Evolutionary conservation across 1,140 invertebrate species (phyloP), one percentile per base, ranked within the genome.

Genomic region (Drosophila oshimai): DNA sequence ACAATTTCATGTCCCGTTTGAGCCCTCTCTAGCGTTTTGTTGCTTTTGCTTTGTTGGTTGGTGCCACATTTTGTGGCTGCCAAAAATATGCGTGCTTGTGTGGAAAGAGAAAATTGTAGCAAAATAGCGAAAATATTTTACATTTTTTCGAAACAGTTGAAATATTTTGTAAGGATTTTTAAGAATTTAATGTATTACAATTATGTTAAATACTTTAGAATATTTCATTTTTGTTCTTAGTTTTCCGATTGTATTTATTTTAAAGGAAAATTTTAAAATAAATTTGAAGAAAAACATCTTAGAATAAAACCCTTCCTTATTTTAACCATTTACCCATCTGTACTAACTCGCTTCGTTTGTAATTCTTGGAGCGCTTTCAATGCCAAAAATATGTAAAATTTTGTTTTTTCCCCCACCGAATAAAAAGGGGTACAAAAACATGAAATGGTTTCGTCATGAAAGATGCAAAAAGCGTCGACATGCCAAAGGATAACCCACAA

Each of bases 311-410:
- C 2, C 24, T 18, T 28, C 12, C 26, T 31, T 20, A 17, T 15
- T 49, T 26, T 28, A 26, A 34, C n/a, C 13, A 15, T 22, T 28
- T 4, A 26, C 29, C 18, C 39, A 58, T 49, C 26, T 58, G 36
- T 57, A 29, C 33, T 26, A 54, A 15, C 18, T 42, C 39, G n/a
- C n/a, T 22, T 15, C 58, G 44, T 71, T 37, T 55, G 62, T 41
- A 42, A 31, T 54, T 67, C 61, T 67, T 65, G 39, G 61, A 45
- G 42, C 68, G 50, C 71, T 61, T 77, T 78, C 74, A 83, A 83
- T 78, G 79, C 79, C 74, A 60, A 68, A 84, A 84, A 73, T 86
- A 86, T 86, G 80, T 65, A 75, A 54, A 86, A 72, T 36, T 77
- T 47, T 60, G 57, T 45, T 46, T 45, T 46, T 44, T 51, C 24